Evolutionary conservation across 2,797 vertebrate species (phyloP).

Genomic region (Sebastes trivittatus): DNA sequence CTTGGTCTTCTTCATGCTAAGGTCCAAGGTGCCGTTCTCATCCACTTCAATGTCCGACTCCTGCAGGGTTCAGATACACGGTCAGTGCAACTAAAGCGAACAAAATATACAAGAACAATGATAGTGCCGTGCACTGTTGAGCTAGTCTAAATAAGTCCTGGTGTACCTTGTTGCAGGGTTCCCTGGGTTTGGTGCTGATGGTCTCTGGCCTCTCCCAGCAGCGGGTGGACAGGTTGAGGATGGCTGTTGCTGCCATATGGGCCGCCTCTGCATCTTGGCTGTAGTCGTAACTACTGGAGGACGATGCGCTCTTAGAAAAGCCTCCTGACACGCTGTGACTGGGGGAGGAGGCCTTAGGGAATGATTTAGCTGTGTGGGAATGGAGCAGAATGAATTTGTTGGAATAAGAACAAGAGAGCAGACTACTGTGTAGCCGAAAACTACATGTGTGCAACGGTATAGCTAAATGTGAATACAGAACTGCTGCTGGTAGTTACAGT

Average conservation of each 20-base stretch:
- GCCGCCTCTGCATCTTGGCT: constrained; percentile 96
- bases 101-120: background rate
- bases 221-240: constrained; percentile 97
- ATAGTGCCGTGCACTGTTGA: background rate
- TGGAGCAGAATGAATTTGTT: background rate
- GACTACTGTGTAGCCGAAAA: background rate
- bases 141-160: background rate
- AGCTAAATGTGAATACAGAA: background rate
- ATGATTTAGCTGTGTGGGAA: constrained; percentile 75
- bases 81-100: background rate
- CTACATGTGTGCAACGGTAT: background rate
- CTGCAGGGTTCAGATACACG: constrained; percentile 62
- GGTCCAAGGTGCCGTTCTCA: constrained; percentile 96
- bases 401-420: background rate
- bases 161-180: constrained; percentile 80
- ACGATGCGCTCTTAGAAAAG: constrained; percentile 88
- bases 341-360: constrained; percentile 89
- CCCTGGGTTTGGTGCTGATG: constrained; percentile 89
- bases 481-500: background rate
- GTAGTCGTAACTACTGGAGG: constrained; percentile 93
- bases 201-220: constrained; percentile 98
- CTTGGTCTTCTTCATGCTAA: constrained; percentile 96
- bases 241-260: constrained; percentile 98
- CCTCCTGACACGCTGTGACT: constrained; percentile 87
- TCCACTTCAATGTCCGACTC: constrained; percentile 95